phyloP scores from a whole-genome alignment of 2,797 vertebrate genomes.

The Holocentrus rufus region DNA sequence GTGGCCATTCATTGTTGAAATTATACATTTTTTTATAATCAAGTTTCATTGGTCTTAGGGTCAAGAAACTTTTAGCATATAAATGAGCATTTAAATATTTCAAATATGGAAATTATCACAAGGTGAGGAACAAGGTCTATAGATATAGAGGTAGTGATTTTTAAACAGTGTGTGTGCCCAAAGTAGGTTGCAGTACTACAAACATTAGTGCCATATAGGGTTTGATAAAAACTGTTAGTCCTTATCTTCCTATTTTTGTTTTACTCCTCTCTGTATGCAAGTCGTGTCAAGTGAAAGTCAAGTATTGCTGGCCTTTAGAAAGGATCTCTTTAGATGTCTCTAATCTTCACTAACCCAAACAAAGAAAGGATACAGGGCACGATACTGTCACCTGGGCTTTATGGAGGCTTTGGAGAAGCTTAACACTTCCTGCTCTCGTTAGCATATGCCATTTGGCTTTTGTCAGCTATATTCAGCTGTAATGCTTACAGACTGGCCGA shows the following conservation, averaged over 20 bases:
- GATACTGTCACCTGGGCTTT: constrained; percentile 50
- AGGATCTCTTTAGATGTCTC: constrained; percentile 36
- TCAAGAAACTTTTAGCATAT: not conserved
- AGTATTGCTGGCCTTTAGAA: constrained; percentile 36
- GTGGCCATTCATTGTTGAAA: too few relatives aligned
- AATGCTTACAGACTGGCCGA: constrained; percentile 30
- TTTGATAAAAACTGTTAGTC: constrained; percentile 4
- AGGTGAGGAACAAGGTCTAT: not conserved
- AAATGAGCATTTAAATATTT: not conserved
- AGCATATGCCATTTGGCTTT: constrained; percentile 38
- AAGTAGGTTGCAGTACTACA: constrained; percentile 1
- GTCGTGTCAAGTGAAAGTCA: constrained; percentile 40
- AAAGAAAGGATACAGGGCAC: constrained; percentile 38
- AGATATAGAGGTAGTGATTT: not conserved
- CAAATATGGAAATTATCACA: not conserved
- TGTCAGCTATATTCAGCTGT: constrained; percentile 50
- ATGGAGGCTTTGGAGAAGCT: constrained; percentile 52
- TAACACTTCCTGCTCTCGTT: constrained; percentile 39
- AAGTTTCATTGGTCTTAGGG: not conserved
- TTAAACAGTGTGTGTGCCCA: not conserved
- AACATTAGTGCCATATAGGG: not conserved
- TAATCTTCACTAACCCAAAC: constrained; percentile 51
- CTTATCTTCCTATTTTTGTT: not conserved
- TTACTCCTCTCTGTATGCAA: not conserved
- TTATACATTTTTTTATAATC: not conserved